Base-by-base conservation (phyloP, 1,140 invertebrate genomes). In the Mizuhopecten yessoensis region DNA sequence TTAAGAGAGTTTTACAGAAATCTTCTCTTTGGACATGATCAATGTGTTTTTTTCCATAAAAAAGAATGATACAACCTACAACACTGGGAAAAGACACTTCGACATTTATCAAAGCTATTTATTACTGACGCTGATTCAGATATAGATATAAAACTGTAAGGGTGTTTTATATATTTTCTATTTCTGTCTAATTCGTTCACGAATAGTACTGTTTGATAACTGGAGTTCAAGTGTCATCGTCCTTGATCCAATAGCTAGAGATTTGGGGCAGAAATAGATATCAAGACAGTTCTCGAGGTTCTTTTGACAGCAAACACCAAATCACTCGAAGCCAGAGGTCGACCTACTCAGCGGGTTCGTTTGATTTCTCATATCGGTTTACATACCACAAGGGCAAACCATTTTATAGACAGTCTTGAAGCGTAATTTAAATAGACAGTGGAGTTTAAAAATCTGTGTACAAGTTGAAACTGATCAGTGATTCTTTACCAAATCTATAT, bases 391-490 rank as follows among this genome's bases (percentile, higher is more conserved):
- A 75, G 57, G 57, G 23, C n/a, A 75, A 29, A 23, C 23, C 57
- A 75, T 75, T 75, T 29, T n/a, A n/a, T 29, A 75, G 57, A 29
- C 0, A 45, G 57, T n/a, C 57, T 75, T 75, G 57, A 75, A 75
- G 57, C 57, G 57, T 75, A 75, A 75, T 29, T 75, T 75, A 75
- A 75, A 75, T n/a, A 75, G 57, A 29, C 57, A 75, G 0, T 17
- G 5, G 29, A n/a, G 57, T 29, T 75, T 75, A 29, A 29, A 75
- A 75, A 75, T 75, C n/a, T n/a, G 11, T 13, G 57, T 75, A 75
- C 57, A 75, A 75, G 57, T 75, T 75, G 57, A 75, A 75, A 75
- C 57, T 75, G 57, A 75, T 75, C 57, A 75, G 57, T 75, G 7
- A 75, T 75, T 75, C 57, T 75, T 75, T 75, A 75, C n/a, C 29